Evolutionary conservation across 2,113 vertebrate genomes (phyloP).

Genomic region (Dipodomys spectabilis): DNA sequence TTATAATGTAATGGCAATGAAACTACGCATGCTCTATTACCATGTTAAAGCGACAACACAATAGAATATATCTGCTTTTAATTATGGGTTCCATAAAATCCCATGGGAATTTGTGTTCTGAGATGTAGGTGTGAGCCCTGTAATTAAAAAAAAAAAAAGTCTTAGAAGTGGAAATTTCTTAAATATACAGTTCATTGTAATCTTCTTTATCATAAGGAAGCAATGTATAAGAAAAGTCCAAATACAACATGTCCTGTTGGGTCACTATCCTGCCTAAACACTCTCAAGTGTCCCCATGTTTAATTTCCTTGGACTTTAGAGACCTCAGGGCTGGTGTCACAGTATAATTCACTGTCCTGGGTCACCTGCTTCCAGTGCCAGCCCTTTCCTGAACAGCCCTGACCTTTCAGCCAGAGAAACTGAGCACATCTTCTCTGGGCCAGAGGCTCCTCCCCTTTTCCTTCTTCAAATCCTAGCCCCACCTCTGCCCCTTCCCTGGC

Average conservation of each 20-base stretch:
- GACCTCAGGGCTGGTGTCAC: background rate
- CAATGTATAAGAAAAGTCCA: background rate
- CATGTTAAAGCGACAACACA: conserved; percentile 44
- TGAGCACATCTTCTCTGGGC: background rate
- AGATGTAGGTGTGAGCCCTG: background rate
- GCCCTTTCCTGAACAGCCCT: background rate
- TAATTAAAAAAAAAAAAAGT: conserved; percentile 53
- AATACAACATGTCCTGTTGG: background rate
- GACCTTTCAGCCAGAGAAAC: background rate
- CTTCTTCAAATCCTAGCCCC: background rate
- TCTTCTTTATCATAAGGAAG: conserved; percentile 17
- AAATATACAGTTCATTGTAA: conserved; percentile 5
- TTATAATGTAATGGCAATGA: conserved; percentile 51
- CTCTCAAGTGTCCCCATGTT: background rate
- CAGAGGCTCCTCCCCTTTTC: background rate
- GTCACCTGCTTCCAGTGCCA: background rate
- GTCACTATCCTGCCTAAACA: background rate
- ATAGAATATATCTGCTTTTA: conserved; percentile 32
- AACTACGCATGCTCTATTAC: background rate
- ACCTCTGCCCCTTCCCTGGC: background rate
- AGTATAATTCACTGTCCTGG: too few relatives aligned
- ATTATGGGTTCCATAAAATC: conserved; percentile 42
- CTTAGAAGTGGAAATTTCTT: conserved; percentile 23
- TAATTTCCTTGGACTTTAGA: too few relatives aligned
- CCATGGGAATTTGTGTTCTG: conserved; percentile 5